Base-by-base conservation (phyloP, 2,888 invertebrate species). In the Drosophila hamatofila region DNA sequence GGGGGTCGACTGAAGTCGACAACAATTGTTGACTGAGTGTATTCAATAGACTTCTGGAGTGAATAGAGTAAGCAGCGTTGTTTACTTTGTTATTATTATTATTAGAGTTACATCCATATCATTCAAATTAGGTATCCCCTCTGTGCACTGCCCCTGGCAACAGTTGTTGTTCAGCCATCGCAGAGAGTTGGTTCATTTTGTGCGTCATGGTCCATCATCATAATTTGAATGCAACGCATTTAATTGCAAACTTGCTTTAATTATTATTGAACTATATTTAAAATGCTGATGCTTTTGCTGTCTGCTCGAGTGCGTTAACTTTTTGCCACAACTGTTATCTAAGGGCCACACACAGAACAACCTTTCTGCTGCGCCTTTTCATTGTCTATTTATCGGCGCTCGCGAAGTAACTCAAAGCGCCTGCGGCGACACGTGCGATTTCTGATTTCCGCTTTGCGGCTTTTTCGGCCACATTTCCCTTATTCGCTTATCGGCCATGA, bases 161-260 rank as follows among this genome's bases (percentile, higher is more conserved):
- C 12, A 33, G 58, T 8, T 14, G 11, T 12, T 11, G 9, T 18
- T 39, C 25, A 23, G 27, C 27, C 59, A 61, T 55, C 63, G 55
- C 55, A 18, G 57, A 18, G 57, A 14, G 27, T 12, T 39, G 25
- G 25, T 2, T 48, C 16, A 18, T 37, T 41, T 37, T 23, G 52
- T 63, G 56, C 69, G 69, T 71, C 74, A 61, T 60, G 59, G 62
- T 44, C 80, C 82, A 72, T 84, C 88, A 78, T 42, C 67, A 73
- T 84, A 80, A 85, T 89, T 89, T 81, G 89, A 87, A 85, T 87
- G 80, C 78, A 89, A 71, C 73, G 75, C 88, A 72, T 85, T 87
- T 85, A 89, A 85, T 87, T 89, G 88, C 88, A 80, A 87, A 87
- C 88, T 87, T 78, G 81, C 88, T 75, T 85, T 85, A 89, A 85